Percentiles rank a stretch among this genome's conserved stretches.
phyloP scores from a whole-genome alignment of 2,113 vertebrate species.

The Scatophagus argus region DNA sequence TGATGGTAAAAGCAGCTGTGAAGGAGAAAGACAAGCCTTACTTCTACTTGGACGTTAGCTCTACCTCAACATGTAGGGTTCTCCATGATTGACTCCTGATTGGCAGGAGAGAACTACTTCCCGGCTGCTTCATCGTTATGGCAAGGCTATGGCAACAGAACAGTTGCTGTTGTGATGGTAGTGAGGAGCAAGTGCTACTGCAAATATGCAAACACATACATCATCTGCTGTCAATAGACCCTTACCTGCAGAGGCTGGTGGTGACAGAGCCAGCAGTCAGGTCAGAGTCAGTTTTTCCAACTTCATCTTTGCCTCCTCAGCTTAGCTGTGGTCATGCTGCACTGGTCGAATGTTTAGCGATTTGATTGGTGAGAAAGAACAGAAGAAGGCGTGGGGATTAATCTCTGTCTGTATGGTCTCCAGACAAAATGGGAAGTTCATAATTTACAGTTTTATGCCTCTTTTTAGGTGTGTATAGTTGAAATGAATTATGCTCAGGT shows the following conservation, averaged over 20 bases:
- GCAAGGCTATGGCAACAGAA: constrained; percentile 62
- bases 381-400: constrained; percentile 2
- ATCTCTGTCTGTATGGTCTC: constrained; percentile 6
- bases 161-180: constrained; percentile 45
- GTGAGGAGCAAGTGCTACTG: constrained; percentile 64
- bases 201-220: constrained; percentile 72
- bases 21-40: not conserved
- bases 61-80: not conserved
- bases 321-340: not conserved
- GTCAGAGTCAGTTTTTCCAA: constrained; percentile 72
- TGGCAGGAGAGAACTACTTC: constrained; percentile 52
- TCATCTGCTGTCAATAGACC: constrained; percentile 65
- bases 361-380: constrained; percentile 19
- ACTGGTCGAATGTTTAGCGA: not conserved
- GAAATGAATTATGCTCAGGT: not conserved
- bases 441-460: constrained; percentile 12
- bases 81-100: constrained; percentile 31
- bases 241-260: constrained; percentile 53
- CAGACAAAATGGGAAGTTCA: not conserved
- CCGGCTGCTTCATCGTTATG: constrained; percentile 33
- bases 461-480: not conserved
- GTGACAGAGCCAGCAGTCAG: constrained; percentile 63
- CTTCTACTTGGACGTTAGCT: not conserved
- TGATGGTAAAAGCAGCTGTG: not conserved
- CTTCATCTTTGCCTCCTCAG: constrained; percentile 31